Conservation (phyloP, 2,888 invertebrate genomes). For the Acrobasis suavella region DNA sequence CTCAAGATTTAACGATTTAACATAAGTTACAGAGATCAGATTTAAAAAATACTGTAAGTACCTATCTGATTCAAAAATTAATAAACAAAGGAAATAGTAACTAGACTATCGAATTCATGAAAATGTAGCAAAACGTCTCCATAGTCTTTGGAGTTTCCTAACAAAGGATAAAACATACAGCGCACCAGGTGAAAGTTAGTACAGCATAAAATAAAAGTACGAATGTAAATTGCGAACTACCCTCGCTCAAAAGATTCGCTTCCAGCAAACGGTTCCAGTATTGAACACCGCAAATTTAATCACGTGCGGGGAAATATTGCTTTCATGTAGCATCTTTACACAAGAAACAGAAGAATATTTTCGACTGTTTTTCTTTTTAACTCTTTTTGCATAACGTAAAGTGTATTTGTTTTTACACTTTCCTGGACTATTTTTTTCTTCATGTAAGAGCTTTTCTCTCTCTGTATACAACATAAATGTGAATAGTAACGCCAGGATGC, state of each 20-base stretch:
- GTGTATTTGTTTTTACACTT: too few species aligned
- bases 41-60: too few species aligned
- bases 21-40: too few species aligned
- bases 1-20: too few species aligned
- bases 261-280: slow-evolving; percentile 44
- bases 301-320: slow-evolving; percentile 58
- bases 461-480: too few species aligned
- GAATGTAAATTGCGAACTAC: slow-evolving; percentile 13
- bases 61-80: too few species aligned
- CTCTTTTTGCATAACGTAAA: too few species aligned
- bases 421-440: too few species aligned
- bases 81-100: too few species aligned
- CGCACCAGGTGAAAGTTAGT: slow-evolving; percentile 10
- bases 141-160: not conserved
- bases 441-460: too few species aligned
- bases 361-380: too few species aligned
- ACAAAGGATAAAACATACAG: not conserved
- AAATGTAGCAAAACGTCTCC: not conserved
- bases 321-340: slow-evolving; percentile 46
- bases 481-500: too few species aligned
- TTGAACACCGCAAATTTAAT: slow-evolving; percentile 66
- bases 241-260: slow-evolving; percentile 38
- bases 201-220: slow-evolving; percentile 19
- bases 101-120: not conserved
- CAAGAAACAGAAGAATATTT: slow-evolving; percentile 34